Percentiles rank a stretch among this genome's conserved stretches.
These are phyloP conservation scores for Formicarius rufipectus DNA, from an alignment of 2,113 vertebrate genomes.

Conservation along the genomic window DNA sequence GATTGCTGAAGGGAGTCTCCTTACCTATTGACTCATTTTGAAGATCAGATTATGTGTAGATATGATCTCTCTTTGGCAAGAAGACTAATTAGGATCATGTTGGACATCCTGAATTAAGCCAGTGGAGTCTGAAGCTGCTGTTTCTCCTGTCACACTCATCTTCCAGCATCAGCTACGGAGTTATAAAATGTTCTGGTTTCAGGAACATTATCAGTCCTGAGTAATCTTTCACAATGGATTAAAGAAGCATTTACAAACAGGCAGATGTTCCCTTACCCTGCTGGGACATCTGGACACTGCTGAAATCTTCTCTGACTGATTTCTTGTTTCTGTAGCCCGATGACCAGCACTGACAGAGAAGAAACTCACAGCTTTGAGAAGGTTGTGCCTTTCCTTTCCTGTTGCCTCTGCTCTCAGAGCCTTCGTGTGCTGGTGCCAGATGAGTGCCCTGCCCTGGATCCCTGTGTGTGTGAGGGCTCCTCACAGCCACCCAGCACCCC, in stretches of 20 bases:
- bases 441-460: too few relatives aligned
- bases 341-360: too few relatives aligned
- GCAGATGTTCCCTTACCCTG: neutral
- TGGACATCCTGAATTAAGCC: neutral
- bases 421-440: too few relatives aligned
- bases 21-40: neutral
- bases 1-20: neutral
- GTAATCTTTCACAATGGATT: neutral
- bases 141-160: neutral
- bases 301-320: neutral
- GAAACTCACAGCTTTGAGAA: too few relatives aligned
- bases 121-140: neutral
- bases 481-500: too few relatives aligned
- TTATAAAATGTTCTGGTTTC: neutral
- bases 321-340: neutral
- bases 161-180: neutral
- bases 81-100: neutral
- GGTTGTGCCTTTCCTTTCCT: too few relatives aligned
- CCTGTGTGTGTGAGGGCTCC: too few relatives aligned
- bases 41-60: neutral
- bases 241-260: neutral
- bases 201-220: neutral
- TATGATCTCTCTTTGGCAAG: neutral
- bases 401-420: too few relatives aligned
- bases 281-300: neutral